These are phyloP conservation scores for western clawed frog (Xenopus tropicalis) DNA, from an alignment of 2,113 vertebrate species.

Conservation along the genomic window UCB_Xtro_10.0 CM004450.2:109744001-109744500, in stretches of 20 bases:
- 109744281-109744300: constrained; percentile 97
- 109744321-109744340: constrained; percentile 89
- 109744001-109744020: constrained; percentile 68
- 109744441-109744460: constrained; percentile 84
- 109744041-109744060: constrained; percentile 89
- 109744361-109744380: constrained; percentile 87
- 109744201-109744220: neutral
- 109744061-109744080: constrained; percentile 93
- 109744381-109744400: constrained; percentile 78
- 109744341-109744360: constrained; percentile 88
- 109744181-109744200: rapidly evolving
- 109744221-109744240: constrained; percentile 55
- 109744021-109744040: constrained; percentile 84
- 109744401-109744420: constrained; percentile 86
- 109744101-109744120: constrained; percentile 91
- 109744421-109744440: constrained; percentile 81
- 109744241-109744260: constrained; percentile 95
- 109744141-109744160: constrained; percentile 86
- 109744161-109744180: neutral
- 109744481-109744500: constrained; percentile 74
- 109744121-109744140: constrained; percentile 93
- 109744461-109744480: constrained; percentile 82
- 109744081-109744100: constrained; percentile 91
- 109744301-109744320: constrained; percentile 94
- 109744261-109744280: constrained; percentile 91